Evolutionary conservation across 2,113 vertebrate genomes (phyloP).

Genomic region (Peromyscus californicus): DNA sequence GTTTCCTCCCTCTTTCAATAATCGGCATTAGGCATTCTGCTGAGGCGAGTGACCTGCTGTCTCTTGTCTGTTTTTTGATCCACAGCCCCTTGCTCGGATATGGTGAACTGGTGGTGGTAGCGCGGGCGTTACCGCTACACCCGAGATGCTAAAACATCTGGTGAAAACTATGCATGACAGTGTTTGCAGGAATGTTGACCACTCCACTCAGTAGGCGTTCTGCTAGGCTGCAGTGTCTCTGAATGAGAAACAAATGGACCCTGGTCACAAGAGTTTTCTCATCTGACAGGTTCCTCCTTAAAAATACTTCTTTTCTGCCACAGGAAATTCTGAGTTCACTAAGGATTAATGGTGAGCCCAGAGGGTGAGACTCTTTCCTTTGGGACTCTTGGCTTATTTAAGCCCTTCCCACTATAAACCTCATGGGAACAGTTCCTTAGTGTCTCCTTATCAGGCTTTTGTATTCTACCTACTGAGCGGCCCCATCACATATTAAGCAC

Average conservation of each 20-base stretch:
- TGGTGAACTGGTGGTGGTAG: no score
- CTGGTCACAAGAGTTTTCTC: not conserved
- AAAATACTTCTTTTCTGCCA: not conserved
- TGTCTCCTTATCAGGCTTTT: not conserved
- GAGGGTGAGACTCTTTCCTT: not conserved
- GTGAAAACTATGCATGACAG: not conserved
- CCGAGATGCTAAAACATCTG: not conserved
- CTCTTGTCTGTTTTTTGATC: no score
- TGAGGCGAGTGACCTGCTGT: no score
- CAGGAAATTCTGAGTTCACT: not conserved
- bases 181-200: not conserved
- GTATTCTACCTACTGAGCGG: not conserved
- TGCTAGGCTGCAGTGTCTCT: not conserved
- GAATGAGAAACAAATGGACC: not conserved
- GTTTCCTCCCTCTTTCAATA: no score
- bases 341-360: not conserved
- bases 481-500: not conserved
- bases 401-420: not conserved
- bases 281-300: not conserved
- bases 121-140: no score
- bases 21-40: no score
- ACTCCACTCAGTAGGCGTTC: rapidly evolving
- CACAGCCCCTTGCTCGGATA: no score
- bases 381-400: not conserved
- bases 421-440: not conserved